Base-by-base conservation (phyloP, 2,888 invertebrate genomes). In the Eristalinus aeneus region DNA sequence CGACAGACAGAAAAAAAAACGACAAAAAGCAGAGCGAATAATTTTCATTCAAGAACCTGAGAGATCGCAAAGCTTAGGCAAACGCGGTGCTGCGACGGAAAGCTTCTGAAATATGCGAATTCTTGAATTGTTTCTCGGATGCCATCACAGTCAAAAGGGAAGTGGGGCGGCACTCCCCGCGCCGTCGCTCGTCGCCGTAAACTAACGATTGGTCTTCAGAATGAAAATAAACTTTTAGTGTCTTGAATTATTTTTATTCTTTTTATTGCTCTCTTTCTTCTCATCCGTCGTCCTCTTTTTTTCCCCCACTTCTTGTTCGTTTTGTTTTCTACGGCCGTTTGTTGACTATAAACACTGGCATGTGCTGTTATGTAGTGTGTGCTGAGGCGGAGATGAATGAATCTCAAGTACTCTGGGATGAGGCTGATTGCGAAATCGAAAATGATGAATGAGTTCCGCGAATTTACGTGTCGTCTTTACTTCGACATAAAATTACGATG, bases 31-130 rank as follows among this genome's bases (percentile, higher is more conserved):
- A 23, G 32, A 73, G 36, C 58, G 56, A 83, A 78, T 39, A 74
- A 74, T 78, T 69, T 83, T 83, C 83, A 83, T 83, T 83, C 83
- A 83, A 74, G 65, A 78, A 83, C 69, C 53, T 58, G 46, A 73
- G 46, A 73, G 56, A 73, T 73, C 63, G 39, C 36, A 54, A 77
- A 77, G 69, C 69, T 68, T 74, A 11, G 31, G 16, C 58, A 68
- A 11, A 22, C 22, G 12, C 23, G 54, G 34, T 11, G 36, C 34
- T 12, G 22, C 23, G 3, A 12, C 56, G 64, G 39, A 77, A 77
- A 77, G 77, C 77, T 77, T 64, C 64, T n/a, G 32, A 60, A 76
- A 23, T 22, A 75, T 46, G 31, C 63, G 54, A 77, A 54, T 16
- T 69, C 31, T 77, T 22, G 34, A 39, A 69, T 56, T 36, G 39